Evolutionary conservation across 2,888 invertebrate genomes (phyloP).

Genomic region (Carcina quercana): DNA sequence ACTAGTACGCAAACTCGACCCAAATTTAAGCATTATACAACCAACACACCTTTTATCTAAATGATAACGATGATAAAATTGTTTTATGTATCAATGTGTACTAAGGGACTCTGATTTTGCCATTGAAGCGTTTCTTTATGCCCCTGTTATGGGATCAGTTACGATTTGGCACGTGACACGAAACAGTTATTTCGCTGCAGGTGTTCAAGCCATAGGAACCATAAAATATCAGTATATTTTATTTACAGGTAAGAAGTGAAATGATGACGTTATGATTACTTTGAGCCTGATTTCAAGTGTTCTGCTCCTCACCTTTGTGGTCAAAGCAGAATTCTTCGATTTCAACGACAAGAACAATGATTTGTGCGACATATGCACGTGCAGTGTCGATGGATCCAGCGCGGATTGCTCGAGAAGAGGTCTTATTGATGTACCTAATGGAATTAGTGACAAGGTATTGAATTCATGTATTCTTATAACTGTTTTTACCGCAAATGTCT

Average conservation of each 20-base stretch:
- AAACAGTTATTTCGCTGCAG: constrained; percentile 27
- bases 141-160: constrained; percentile 11
- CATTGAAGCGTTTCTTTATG: constrained; percentile 14
- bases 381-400: constrained; percentile 38
- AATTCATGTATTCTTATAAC: background rate
- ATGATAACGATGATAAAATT: constrained; percentile 66
- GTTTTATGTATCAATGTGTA: constrained; percentile 34
- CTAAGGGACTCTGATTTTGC: constrained; percentile 27
- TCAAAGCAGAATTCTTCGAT: constrained; percentile 32
- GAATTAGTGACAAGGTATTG: constrained; percentile 46
- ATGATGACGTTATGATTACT: constrained; percentile 47
- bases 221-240: constrained; percentile 6
- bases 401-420: constrained; percentile 60
- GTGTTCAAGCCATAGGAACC: constrained; percentile 26
- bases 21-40: constrained; percentile 47
- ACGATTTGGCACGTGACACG: constrained; percentile 47
- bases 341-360: constrained; percentile 42
- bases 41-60: constrained; percentile 54
- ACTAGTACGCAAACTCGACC: constrained; percentile 40
- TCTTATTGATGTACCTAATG: constrained; percentile 56
- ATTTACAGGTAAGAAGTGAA: constrained; percentile 60
- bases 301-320: constrained; percentile 29
- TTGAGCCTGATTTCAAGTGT: constrained; percentile 28
- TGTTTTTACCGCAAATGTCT: background rate
- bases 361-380: constrained; percentile 47